A percentile compares a stretch with the other conserved stretches of the same genome.
These are phyloP conservation scores for Crematogaster levior DNA, from an alignment of 2,888 invertebrate genomes.

Conservation along the genomic window DNA sequence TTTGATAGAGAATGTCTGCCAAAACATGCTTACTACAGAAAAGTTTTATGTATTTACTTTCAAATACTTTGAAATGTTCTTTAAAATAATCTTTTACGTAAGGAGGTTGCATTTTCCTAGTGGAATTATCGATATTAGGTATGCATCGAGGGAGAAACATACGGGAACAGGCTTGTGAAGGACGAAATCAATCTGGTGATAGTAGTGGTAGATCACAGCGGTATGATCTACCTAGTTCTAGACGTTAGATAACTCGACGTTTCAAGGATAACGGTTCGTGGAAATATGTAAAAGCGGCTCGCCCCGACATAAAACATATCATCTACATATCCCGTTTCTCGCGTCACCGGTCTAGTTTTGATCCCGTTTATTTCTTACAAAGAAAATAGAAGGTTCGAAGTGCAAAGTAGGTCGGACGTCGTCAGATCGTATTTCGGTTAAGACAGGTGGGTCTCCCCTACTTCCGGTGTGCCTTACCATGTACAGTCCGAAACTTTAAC, in stretches of 20 bases:
- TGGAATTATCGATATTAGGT: conserved; percentile 10
- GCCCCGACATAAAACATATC: conserved; percentile 21
- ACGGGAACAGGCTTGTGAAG: conserved; percentile 15
- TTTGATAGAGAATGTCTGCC: not conserved
- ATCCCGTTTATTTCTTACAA: conserved; percentile 11
- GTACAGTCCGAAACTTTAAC: conserved; percentile 11
- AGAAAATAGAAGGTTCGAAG: conserved; percentile 19
- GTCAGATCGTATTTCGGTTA: conserved; percentile 29
- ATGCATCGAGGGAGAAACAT: conserved; percentile 20
- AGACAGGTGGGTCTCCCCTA: conserved; percentile 60
- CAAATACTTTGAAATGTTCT: conserved; percentile 6
- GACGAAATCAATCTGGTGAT: conserved; percentile 37
- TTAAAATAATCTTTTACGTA: conserved; percentile 32
- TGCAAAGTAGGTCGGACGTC: conserved; percentile 36
- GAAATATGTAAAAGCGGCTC: conserved; percentile 36
- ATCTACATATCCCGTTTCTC: conserved; percentile 39
- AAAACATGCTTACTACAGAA: not conserved
- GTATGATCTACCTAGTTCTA: not conserved
- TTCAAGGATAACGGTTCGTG: conserved; percentile 45
- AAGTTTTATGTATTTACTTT: not conserved
- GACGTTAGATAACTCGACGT: conserved; percentile 35
- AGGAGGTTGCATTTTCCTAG: conserved; percentile 23
- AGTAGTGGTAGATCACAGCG: conserved; percentile 2
- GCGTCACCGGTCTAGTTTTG: conserved; percentile 17
- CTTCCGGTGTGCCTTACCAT: conserved; percentile 53